Conservation (phyloP, 2,888 invertebrate species). For the Heteropelma amictum region DNA sequence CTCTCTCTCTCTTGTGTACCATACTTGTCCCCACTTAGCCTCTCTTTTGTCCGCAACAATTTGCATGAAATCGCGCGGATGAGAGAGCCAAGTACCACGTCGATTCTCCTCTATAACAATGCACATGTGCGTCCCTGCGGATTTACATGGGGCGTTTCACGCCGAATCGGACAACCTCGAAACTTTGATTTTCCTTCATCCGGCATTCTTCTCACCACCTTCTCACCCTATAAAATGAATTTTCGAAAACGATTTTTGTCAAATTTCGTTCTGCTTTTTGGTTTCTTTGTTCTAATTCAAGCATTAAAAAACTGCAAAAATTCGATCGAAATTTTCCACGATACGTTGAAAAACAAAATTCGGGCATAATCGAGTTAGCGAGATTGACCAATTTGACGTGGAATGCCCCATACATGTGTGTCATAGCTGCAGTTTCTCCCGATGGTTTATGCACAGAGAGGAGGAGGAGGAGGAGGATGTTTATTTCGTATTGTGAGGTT, state of each 20-base stretch:
- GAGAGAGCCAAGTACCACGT: not conserved
- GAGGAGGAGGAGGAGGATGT: not conserved
- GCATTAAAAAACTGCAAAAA: too few species aligned
- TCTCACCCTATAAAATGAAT: too few species aligned
- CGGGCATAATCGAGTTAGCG: too few species aligned
- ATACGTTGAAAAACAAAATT: too few species aligned
- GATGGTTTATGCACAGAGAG: conserved; percentile 6
- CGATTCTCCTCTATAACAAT: not conserved
- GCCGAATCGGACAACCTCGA: too few species aligned
- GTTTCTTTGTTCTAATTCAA: too few species aligned
- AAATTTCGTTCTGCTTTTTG: too few species aligned
- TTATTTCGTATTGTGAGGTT: not conserved
- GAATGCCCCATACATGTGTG: conserved; percentile 2
- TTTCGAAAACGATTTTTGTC: too few species aligned
- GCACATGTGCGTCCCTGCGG: not conserved
- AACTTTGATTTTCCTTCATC: too few species aligned
- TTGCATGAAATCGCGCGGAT: conserved; percentile 29
- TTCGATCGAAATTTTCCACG: too few species aligned
- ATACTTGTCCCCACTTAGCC: conserved; percentile 33
- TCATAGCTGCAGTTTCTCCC: not conserved
- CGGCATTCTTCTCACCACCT: too few species aligned
- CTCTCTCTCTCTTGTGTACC: not conserved
- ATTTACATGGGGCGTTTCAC: not conserved
- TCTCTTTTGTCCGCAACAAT: conserved; percentile 37
- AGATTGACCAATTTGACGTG: too few species aligned